Evolutionary conservation across 2,888 invertebrate species (phyloP), one percentile per base, ranked within the genome.

Genomic region (Andrena flavipes): DNA sequence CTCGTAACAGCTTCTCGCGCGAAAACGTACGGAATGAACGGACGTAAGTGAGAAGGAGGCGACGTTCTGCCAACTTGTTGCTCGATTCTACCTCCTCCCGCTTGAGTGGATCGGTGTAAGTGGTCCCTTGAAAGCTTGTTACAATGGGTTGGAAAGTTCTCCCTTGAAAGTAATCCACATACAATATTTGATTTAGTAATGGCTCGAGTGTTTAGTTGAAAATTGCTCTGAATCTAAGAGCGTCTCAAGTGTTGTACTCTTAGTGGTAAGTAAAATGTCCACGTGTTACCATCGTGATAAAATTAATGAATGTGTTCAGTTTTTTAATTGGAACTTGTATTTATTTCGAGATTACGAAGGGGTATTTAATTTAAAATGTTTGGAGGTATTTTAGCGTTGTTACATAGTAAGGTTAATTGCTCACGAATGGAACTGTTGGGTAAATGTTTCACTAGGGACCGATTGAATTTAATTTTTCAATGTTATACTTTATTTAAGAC

Each of bases 11-110:
- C 1, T 33, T 65, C 48, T 56, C 8, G 30, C 10, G 13, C 56
- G 5, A 48, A 59, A 59, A 59, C 13, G 20, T 20, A 23, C 16
- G 3, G 48, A 74, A 20, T 56, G 65, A 49, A 20, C 65, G 65
- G 33, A 62, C 6, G 13, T 23, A 49, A 49, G 62, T 62, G 49
- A 74, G 42, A 74, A 65, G 48, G 30, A 56, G 30, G 26, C 13
- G 64, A 16, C 20, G 8, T 16, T 42, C 63, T 3, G 8, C 48
- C 65, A 74, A 74, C 74, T 65, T 74, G 74, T 74, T 77, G 65
- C 65, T 49, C 59, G 35, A 60, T 60, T 73, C 54, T 35, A 49
- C 23, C 13, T 20, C 59, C 56, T 26, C 56, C 10, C 56, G 23
- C 26, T 56, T 56, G 10, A 56, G 26, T 56, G 56, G 56, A 23